Evolutionary conservation across 2,888 invertebrate species (phyloP), one percentile per base, ranked within the genome.

Genomic region (Prenolepis imparis): DNA sequence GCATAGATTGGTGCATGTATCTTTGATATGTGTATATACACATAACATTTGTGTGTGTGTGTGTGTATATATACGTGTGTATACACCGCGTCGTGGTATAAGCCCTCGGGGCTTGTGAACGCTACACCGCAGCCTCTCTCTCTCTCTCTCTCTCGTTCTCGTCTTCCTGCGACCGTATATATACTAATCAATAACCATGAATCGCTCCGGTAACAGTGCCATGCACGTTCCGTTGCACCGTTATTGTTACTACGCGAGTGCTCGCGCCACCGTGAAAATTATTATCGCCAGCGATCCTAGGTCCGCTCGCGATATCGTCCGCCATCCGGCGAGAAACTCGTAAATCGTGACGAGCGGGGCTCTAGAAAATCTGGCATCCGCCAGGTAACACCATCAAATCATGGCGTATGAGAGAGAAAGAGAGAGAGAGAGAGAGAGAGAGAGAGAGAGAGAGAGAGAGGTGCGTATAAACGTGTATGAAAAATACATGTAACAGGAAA

Each of bases 101-200:
- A 85, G 85, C 88, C 90, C 88, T 83, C 82, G 73, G 86, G 90
- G 90, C 87, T 87, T 89, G 88, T 83, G 86, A 90, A 90, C 89
- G 87, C 80, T 83, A 84, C 84, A 67, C 84, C 83, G 44, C 80
- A 84, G 63, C 67, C 83, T 70, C 82, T 77, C 52, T 44, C 44
- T 44, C 41, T 44, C 41, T 44, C 44, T 44, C 44, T 44, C 44
- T 48, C 44, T 52, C 52, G 36, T 5, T 86, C 83, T 86, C 91
- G 90, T 91, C 90, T 92, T 92, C 91, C 89, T 85, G 91, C 90
- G 90, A 88, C 91, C 90, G 78, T 78, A 86, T 89, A 86, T 89
- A 89, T 88, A 89, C 90, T 91, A 92, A 92, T 92, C 92, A 92
- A 92, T 92, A 92, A 92, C 92, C 92, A 91, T 91, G 92, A 92